Evolutionary conservation across 2,113 vertebrate genomes (phyloP), one percentile per base, ranked within the genome.

Genomic region (Montifringilla adamsi): DNA sequence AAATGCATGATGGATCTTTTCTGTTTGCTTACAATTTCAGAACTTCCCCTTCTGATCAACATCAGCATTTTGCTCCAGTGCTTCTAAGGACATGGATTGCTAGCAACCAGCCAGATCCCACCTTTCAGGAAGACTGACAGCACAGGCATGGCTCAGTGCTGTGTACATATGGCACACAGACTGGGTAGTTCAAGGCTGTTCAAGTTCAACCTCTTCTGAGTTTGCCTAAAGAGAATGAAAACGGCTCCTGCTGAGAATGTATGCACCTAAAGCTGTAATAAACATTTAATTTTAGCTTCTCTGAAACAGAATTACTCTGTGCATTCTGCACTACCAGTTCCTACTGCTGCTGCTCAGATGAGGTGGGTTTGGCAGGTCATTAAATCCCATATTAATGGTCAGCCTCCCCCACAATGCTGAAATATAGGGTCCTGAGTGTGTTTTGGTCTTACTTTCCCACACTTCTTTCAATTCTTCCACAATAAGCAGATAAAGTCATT

Each of bases 401-500:
- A 87, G 70, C 30, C 66, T 76, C 58, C 89, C 73, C 30, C 72
- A 90, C 5, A 7, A 46, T 69, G n/a, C 66, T 82, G 76, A 95
- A 94, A 94, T 77, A 70, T 2, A 59, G 80, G 24, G 62, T 80
- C 43, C 49, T 6, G 1, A 83, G 79, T 37, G 74, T 56, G 50
- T 83, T 93, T 87, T 49, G 23, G 22, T 84, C 87, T 89, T 87
- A 58, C 55, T 93, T 97, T 90, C 77, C 70, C 89, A 94, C 56
- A 90, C 49, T 37, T 67, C 82, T 89, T 95, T 94, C 73, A 89
- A 39, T 94, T 94, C 89, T 93, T 83, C 63, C 75, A 94, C n/a
- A 87, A 85, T 62, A 89, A 94, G 80, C 44, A 95, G 79, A 95
- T 94, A 93, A 90, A 90, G 84, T 91, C 58, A 91, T 93, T 96